Base-by-base conservation (phyloP, 2,113 vertebrate species). In the Athene noctua region DNA sequence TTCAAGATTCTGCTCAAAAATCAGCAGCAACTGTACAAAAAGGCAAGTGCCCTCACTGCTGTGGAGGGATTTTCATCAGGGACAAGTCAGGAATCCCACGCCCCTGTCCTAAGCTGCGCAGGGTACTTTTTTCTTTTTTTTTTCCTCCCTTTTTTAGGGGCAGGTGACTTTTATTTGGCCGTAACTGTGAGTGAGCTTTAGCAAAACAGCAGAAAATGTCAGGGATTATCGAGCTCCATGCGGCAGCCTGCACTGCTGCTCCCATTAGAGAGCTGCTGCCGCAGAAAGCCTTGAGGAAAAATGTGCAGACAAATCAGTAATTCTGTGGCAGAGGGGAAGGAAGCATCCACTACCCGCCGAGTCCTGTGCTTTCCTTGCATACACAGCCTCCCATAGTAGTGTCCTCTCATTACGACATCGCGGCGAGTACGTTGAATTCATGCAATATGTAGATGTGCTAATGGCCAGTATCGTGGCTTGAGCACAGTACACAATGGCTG, bases 401-500 rank as follows among this genome's bases (percentile, higher is more conserved):
- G 36, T 34, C 79, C 65, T 82, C 57, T 38, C 16, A 13, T 95
- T 96, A 57, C 27, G 0, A 90, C 92, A 90, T 1, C 6, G 22
- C 1, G 29, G 57, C 38, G 51, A 91, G 82, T 52, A 86, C 54
- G 21, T 29, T 94, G 94, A 82, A 95, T 90, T 93, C 88, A 52
- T 94, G 94, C 95, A 42, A 83, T 73, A 77, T 51, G 88, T 19
- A 67, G 88, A 92, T 96, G 86, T 97, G 96, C 96, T 97, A 97
- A 96, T 93, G 82, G 96, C 96, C 86, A 62, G 92, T 70, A 86
- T 96, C 73, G 95, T 32, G 92, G 86, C 90, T 86, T 55, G 85
- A 91, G 84, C 93, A 97, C 95, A 98, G 97, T 92, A 96, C 97
- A 98, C 98, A 98, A 98, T 98, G 96, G 96, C 96, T 97, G 97